These are phyloP conservation scores for Capitulum mitella DNA, from an alignment of 2,888 invertebrate species.

Conservation along the genomic window DNA sequence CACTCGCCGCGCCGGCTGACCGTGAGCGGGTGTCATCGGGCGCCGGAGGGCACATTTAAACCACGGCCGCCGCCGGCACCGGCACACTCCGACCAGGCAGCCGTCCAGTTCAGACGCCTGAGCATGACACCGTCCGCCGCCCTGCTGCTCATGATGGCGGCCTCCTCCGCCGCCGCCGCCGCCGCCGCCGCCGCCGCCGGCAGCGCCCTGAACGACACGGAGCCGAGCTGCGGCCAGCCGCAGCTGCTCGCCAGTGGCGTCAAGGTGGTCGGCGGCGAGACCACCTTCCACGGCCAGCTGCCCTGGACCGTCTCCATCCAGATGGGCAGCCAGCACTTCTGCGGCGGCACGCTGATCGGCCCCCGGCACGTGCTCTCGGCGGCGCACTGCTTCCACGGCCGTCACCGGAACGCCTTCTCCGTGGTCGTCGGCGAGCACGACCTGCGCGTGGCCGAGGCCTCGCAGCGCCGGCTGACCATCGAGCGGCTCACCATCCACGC, in stretches of 20 bases:
- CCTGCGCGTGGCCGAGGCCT: not conserved
- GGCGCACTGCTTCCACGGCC: conserved; percentile 74
- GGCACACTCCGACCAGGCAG: not conserved
- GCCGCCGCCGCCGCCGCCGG: too few species aligned
- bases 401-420: not conserved
- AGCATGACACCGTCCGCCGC: not conserved
- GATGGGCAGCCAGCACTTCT: conserved; percentile 69
- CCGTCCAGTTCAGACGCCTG: not conserved
- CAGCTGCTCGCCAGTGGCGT: not conserved
- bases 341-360: conserved; percentile 66
- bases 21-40: not conserved
- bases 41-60: not conserved
- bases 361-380: conserved; percentile 68
- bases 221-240: not conserved
- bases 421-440: conserved; percentile 22
- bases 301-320: conserved; percentile 75
- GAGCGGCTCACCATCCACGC: conserved; percentile 40
- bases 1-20: too few species aligned
- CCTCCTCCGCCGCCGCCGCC: not conserved
- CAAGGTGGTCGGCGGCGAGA: conserved; percentile 55
- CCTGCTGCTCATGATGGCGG: not conserved
- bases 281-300: conserved; percentile 63
- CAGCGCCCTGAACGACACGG: not conserved
- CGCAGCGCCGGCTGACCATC: conserved; percentile 29
- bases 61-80: too few species aligned